Base-by-base conservation (phyloP, 2,888 invertebrate genomes). In the Hoplodrina blanda region DNA sequence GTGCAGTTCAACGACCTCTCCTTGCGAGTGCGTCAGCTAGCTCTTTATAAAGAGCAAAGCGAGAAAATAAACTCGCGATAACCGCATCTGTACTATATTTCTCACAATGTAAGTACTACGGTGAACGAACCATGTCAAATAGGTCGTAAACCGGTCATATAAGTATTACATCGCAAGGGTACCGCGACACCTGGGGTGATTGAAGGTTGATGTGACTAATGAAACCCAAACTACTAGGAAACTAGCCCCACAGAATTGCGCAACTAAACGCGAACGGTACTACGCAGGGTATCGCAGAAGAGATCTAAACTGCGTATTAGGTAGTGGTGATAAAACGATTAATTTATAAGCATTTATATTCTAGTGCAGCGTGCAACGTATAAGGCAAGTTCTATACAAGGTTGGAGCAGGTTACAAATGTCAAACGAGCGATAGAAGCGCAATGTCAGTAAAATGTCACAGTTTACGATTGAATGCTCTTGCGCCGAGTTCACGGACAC, bases 1-100 rank as follows among this genome's bases (percentile, higher is more conserved):
- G 91, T 87, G 80, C 83, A 84, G 95, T 89, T 94, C 94, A 91
- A 85, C 85, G 93, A 93, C 93, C 94, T 86, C 87, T 87, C 85
- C 82, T 88, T 88, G 89, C 87, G 87, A 91, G 90, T 93, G 94
- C 94, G 95, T 94, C 94, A 94, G 91, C 92, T 91, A 92, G 91
- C 92, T 91, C 91, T 93, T 92, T 92, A 93, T 92, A 92, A 94
- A 94, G 92, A 92, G 93, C 93, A 93, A 94, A 92, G 89, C 90
- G 93, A 95, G 94, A 95, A 94, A 94, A 95, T 94, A 93, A 93
- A 92, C 84, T 76, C 85, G 86, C 89, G 91, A 94, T 95, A 95
- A 93, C 91, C 89, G 91, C 94, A 92, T 94, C 92, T 92, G 92
- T 89, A 88, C 90, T 90, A 88, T 86, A 84, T 83, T 80, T 87